phyloP scores from a whole-genome alignment of 2,797 vertebrate species.

The Clamator glandarius region DNA sequence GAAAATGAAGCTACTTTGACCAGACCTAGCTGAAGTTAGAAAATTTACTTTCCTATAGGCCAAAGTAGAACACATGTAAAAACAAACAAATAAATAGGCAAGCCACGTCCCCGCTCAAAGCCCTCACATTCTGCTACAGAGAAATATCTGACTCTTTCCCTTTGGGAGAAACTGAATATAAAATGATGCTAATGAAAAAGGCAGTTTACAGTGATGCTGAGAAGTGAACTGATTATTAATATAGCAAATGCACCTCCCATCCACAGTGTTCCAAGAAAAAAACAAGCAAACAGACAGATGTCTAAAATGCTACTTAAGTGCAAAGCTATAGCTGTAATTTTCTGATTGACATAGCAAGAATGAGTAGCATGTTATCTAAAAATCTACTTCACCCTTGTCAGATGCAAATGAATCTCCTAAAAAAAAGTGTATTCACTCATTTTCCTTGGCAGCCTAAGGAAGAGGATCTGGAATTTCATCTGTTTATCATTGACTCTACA shows the following conservation, averaged over 20 bases:
- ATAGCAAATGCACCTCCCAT: background rate
- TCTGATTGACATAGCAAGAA: background rate
- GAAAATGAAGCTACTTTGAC: too few relatives aligned
- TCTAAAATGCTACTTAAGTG: background rate
- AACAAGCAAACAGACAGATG: background rate
- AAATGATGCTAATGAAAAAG: background rate
- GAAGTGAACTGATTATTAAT: background rate
- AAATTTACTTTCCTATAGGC: too few relatives aligned
- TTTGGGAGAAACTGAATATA: background rate
- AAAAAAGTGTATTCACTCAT: background rate
- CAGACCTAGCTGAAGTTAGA: too few relatives aligned
- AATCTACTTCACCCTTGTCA: background rate
- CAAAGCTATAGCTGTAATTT: background rate
- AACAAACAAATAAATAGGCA: background rate
- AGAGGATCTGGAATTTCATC: background rate
- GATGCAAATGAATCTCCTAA: background rate
- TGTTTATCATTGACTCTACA: background rate
- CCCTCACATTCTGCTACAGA: background rate
- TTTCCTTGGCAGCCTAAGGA: background rate
- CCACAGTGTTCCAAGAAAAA: background rate
- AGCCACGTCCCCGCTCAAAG: background rate
- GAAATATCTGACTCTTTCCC: background rate
- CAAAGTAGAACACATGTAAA: background rate
- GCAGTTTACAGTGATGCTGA: background rate
- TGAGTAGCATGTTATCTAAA: background rate